Base-by-base conservation (phyloP, 1,140 invertebrate species). In the Camponotus vicinus region DNA sequence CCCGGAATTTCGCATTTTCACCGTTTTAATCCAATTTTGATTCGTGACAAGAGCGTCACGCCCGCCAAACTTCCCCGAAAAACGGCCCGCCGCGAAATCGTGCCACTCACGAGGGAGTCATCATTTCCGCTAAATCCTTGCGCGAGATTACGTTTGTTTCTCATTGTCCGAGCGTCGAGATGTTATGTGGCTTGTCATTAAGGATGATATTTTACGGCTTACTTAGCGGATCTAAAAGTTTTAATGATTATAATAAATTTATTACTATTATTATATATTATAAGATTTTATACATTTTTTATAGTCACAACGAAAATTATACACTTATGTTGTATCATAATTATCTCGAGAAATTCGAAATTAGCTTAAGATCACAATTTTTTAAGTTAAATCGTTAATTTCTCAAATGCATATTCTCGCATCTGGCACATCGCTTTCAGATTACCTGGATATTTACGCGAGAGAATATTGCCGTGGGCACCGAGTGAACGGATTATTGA, bases 1-100 rank as follows among this genome's bases (percentile, higher is more conserved):
- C 61, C 77, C 45, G 83, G 86, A 90, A 90, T 90, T 90, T 88
- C 89, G 45, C 75, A 85, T 90, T 90, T 90, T 90, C 89, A 90
- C 86, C 86, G 61, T 61, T 86, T 90, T 90, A 90, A 90, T 90
- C 89, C 82, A 90, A 90, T 90, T 77, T 78, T 70, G 80, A 86
- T 86, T 86, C 87, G 79, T 66, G 88, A 63, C 52, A 40, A 21
- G 49, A 34, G 42, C 86, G 34, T 27, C n/a, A 32, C 63, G 55
- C 42, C 64, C 42, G 64, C 69, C 82, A 21, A 78, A 66, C 82
- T 76, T 66, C 73, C 52, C 59, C 49, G 82, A 64, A 63, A 76
- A 77, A 40, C 45, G 71, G 71, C 9, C 21, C 59, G 57, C 11
- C 57, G 63, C 71, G 64, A 70, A 79, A 86, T 83, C 55, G 69